Evolutionary conservation across 2,888 invertebrate genomes (phyloP).

Genomic region (Cryptops parisi): DNA sequence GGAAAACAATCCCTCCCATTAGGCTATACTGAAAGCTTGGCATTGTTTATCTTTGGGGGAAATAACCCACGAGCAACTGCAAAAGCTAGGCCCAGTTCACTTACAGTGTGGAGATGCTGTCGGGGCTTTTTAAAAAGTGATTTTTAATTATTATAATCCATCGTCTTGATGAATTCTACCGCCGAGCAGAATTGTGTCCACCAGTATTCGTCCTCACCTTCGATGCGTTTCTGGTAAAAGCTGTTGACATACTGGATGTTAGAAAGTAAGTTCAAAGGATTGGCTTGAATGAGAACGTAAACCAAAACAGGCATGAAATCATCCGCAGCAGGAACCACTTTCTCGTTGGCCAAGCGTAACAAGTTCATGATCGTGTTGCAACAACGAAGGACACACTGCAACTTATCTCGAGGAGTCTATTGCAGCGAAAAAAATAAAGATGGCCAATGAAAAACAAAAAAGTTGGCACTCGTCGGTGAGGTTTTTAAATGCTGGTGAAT

Average conservation of each 20-base stretch:
- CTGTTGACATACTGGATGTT: conserved; percentile 93
- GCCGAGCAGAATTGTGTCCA: conserved; percentile 97
- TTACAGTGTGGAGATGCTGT: too few relatives aligned
- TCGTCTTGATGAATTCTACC: conserved; percentile 94
- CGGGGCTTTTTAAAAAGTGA: too few relatives aligned
- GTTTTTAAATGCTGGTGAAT: neutral
- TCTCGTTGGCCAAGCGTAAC: conserved; percentile 54
- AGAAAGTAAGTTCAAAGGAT: conserved; percentile 83
- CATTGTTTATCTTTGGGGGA: too few relatives aligned
- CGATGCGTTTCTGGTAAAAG: conserved; percentile 65
- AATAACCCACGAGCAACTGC: too few relatives aligned
- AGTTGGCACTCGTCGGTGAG: neutral
- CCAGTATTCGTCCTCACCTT: conserved; percentile 90
- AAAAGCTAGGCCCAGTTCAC: too few relatives aligned
- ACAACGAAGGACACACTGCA: conserved; percentile 68
- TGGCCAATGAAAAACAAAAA: neutral
- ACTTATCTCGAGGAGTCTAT: conserved; percentile 68
- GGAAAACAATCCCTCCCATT: too few relatives aligned
- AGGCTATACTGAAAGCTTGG: too few relatives aligned
- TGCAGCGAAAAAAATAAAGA: conserved; percentile 14
- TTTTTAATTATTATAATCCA: conserved; percentile 50
- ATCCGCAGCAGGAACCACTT: conserved; percentile 71
- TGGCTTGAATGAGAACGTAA: conserved; percentile 91
- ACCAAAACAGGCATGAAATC: conserved; percentile 94
- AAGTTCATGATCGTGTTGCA: conserved; percentile 89